Percentiles rank a stretch among this genome's conserved stretches.
Conservation (phyloP, 64 coral and sea anemone species). For the Montipora efflorescens region DNA sequence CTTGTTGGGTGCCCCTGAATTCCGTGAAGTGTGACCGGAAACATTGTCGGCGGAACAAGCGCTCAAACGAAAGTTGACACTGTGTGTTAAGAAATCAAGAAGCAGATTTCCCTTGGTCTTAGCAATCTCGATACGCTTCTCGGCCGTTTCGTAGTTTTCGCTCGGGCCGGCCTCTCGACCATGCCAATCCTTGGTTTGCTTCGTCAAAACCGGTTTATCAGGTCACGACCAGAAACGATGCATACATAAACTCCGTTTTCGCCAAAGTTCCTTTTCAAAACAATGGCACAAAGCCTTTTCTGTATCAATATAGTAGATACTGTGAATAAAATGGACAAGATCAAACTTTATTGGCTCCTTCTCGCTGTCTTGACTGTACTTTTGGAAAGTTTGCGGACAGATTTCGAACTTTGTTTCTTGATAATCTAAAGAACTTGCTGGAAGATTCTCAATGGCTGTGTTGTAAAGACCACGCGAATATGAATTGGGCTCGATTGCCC, state of each 20-base stretch:
- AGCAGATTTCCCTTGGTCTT: background rate
- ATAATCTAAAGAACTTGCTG: background rate
- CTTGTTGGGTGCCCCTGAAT: no score
- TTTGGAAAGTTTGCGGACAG: background rate
- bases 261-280: background rate
- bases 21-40: no score
- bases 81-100: no score
- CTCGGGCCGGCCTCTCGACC: background rate
- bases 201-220: background rate
- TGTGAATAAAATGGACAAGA: constrained; percentile 26
- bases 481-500: constrained; percentile 15
- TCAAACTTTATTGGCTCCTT: constrained; percentile 9
- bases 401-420: background rate
- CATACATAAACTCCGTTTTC: background rate
- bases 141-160: background rate
- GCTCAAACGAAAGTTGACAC: no score
- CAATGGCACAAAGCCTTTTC: constrained; percentile 3
- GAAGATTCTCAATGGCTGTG: background rate
- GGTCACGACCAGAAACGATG: background rate
- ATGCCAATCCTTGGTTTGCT: background rate
- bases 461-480: background rate
- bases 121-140: constrained; percentile 5
- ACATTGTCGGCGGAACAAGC: no score
- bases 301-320: constrained; percentile 6
- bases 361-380: background rate